Conservation (phyloP, 2,888 invertebrate genomes). For the Alentia gelatinosa region DNA sequence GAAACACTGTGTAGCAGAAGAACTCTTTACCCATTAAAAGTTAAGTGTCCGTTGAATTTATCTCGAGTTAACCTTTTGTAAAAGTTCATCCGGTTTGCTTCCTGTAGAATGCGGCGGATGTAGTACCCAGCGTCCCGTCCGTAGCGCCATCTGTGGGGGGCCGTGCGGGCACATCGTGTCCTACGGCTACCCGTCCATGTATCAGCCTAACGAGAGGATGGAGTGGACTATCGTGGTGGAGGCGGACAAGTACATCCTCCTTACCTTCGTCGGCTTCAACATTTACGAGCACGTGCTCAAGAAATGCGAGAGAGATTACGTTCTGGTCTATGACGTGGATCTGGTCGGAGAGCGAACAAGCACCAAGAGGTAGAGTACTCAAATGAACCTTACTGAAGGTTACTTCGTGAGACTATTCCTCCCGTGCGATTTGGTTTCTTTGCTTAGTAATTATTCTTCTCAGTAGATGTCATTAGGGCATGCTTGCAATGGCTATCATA, state of each 20-base stretch:
- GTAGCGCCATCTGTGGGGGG: background rate
- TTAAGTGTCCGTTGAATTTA: no score
- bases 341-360: background rate
- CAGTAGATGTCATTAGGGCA: no score
- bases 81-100: no score
- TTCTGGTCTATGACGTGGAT: conserved; percentile 10
- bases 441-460: no score
- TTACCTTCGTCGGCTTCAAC: background rate
- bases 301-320: conserved; percentile 13
- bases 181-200: conserved; percentile 36
- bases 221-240: conserved; percentile 25
- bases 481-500: no score
- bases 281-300: background rate
- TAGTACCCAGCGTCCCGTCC: background rate
- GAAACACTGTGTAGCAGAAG: no score
- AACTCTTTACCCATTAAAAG: no score
- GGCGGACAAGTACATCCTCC: background rate
- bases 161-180: conserved; percentile 38
- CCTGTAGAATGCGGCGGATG: conserved; percentile 6
- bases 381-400: background rate
- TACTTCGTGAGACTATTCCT: no score
- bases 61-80: no score
- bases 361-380: background rate
- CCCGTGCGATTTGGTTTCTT: no score
- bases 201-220: background rate